Conservation (phyloP, 2,888 invertebrate species). For the Lycophotia porphyrea region DNA sequence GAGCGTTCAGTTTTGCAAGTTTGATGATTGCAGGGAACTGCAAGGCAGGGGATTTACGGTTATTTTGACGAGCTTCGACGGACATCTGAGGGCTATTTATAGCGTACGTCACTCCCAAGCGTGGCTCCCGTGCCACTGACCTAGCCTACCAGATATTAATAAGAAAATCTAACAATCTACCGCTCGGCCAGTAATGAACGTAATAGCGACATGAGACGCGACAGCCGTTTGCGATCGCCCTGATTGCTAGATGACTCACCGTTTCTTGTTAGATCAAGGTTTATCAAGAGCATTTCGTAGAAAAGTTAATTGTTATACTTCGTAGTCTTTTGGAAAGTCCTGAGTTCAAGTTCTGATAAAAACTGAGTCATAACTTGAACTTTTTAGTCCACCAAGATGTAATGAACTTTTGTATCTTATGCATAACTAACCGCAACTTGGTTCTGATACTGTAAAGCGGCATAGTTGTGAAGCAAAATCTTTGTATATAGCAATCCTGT, state of each 20-base stretch:
- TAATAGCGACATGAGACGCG: conserved; percentile 28
- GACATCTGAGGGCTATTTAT: conserved; percentile 76
- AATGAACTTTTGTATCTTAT: background rate
- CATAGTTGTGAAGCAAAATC: conserved; percentile 33
- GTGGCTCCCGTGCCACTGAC: conserved; percentile 80
- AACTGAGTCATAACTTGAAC: background rate
- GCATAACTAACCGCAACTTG: background rate
- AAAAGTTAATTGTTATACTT: conserved; percentile 13
- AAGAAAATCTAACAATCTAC: conserved; percentile 56
- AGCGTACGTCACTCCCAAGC: conserved; percentile 67
- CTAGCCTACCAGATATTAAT: conserved; percentile 77
- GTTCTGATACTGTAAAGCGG: conserved; percentile 13
- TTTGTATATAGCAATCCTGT: conserved; percentile 52
- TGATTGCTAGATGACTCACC: conserved; percentile 46
- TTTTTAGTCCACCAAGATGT: background rate
- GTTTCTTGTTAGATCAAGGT: conserved; percentile 37
- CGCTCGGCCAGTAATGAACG: conserved; percentile 37
- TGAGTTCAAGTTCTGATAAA: background rate
- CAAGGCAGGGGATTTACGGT: conserved; percentile 73
- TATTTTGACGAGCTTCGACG: conserved; percentile 71
- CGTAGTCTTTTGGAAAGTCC: background rate
- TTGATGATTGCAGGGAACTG: conserved; percentile 58
- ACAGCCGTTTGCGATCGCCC: conserved; percentile 37
- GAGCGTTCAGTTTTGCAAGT: conserved; percentile 33
- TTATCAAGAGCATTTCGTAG: conserved; percentile 12